Percentiles rank a stretch among this genome's conserved stretches.
Evolutionary conservation across 2,888 invertebrate genomes (phyloP).

Genomic region (Eristalinus aeneus): DNA sequence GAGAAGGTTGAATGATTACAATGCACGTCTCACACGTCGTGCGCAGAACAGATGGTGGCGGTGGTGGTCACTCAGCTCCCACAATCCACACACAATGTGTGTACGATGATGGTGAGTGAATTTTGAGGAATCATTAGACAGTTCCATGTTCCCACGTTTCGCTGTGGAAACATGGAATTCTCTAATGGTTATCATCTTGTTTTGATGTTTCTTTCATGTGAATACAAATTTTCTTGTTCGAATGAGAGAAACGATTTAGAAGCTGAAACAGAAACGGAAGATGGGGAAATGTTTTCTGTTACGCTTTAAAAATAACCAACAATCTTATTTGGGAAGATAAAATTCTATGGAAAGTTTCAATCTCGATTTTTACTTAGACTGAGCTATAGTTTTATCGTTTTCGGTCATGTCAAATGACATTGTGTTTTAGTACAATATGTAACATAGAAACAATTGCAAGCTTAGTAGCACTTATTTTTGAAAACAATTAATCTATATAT

Average conservation of each 20-base stretch:
- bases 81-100: neutral
- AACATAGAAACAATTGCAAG: too few relatives aligned
- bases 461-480: too few relatives aligned
- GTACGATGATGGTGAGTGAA: neutral
- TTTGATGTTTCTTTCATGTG: neutral
- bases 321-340: too few relatives aligned
- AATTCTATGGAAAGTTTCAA: too few relatives aligned
- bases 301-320: neutral
- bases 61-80: neutral
- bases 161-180: too few relatives aligned
- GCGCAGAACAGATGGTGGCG: neutral
- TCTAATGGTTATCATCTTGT: neutral
- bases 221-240: neutral
- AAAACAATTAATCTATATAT: too few relatives aligned
- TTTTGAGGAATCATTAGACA: neutral
- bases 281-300: neutral
- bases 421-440: too few relatives aligned
- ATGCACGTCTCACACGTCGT: neutral
- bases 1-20: neutral
- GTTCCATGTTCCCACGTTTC: neutral
- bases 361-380: too few relatives aligned
- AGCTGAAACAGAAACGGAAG: neutral
- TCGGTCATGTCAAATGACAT: too few relatives aligned
- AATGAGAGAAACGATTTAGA: neutral
- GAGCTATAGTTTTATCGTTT: too few relatives aligned